Base-by-base conservation (phyloP, 2,888 invertebrate species). In the Erebia ligea region DNA sequence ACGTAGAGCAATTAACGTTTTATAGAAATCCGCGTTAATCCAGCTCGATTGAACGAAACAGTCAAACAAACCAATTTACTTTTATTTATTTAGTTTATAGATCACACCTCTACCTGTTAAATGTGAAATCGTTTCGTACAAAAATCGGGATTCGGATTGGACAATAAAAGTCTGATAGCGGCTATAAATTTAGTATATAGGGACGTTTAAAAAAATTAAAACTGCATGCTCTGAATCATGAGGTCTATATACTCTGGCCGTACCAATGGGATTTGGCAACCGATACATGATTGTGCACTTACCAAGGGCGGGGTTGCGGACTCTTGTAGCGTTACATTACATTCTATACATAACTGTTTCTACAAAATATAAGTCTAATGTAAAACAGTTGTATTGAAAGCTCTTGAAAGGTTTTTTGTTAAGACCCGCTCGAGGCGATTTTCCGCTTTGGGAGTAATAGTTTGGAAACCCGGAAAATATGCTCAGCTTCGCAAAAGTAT, bases 251-350 rank as follows among this genome's bases (percentile, higher is more conserved):
- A 81, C 83, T 80, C 78, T 82, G 79, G 72, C 79, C 82, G 79
- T 84, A 85, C 89, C 89, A 86, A 70, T 84, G 86, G 91, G 89
- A 87, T 91, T 92, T 91, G 90, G 91, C 89, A 90, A 89, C 88
- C 89, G 84, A 87, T 89, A 92, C 92, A 92, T 83, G 92, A 89
- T 85, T 90, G 85, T 91, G 91, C 92, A 91, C 92, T 92, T 90
- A 91, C 85, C 80, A 81, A 71, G 71, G 76, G 75, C 70, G 73
- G 73, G 72, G 68, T 64, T 73, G 68, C 69, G 73, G 74, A 71
- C 74, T 73, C 63, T 64, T 73, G 73, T 76, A 72, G 67, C 72
- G 68, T 76, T 73, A 71, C 69, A 74, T 73, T 71, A 75, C 72
- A 74, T 67, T 58, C 62, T 59, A 59, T 71, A 71, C 59, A 74